Base-by-base conservation (phyloP, 1,140 invertebrate genomes). In the Cydia pomonella region DNA sequence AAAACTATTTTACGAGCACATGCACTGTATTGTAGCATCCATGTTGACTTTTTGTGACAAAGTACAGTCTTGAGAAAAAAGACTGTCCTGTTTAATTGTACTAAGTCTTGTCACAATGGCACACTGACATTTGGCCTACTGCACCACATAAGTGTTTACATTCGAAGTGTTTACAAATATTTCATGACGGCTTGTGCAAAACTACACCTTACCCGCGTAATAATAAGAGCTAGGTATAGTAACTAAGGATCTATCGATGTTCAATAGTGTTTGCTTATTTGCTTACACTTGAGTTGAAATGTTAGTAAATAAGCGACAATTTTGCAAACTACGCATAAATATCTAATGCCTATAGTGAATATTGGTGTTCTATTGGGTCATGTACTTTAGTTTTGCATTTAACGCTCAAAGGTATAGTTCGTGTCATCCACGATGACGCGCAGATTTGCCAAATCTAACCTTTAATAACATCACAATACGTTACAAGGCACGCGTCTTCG, bases 191-290 rank as follows among this genome's bases (percentile, higher is more conserved):
- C 47, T 50, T 7, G 9, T 50, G n/a, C 47, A 1, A 18, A 18
- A 50, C 5, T 18, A 50, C 4, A 18, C 47, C n/a, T 50, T 50
- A 50, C 6, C 47, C 18, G 18, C n/a, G 3, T 50, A n/a, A n/a
- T 1, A 50, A 50, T 50, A 50, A 50, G n/a, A 16, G 0, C 13
- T 47, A 47, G 16, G 5, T 18, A 3, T 50, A 7, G n/a, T 7
- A 50, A n/a, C 47, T 18, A 50, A 50, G 47, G 0, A n/a, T 16
- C 47, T 7, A 50, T 50, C 3, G 47, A 44, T 16, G 47, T 50
- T 50, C 47, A 50, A 50, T 50, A 50, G 47, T 50, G 47, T 50
- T 50, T 50, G 47, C 47, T 16, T 50, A 50, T 50, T 50, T 50
- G 47, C 47, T 50, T 50, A 50, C 47, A 50, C 47, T 50, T 12